phyloP scores from a whole-genome alignment of 1,140 invertebrate genomes.

The Phenacoccus solenopsis region DNA sequence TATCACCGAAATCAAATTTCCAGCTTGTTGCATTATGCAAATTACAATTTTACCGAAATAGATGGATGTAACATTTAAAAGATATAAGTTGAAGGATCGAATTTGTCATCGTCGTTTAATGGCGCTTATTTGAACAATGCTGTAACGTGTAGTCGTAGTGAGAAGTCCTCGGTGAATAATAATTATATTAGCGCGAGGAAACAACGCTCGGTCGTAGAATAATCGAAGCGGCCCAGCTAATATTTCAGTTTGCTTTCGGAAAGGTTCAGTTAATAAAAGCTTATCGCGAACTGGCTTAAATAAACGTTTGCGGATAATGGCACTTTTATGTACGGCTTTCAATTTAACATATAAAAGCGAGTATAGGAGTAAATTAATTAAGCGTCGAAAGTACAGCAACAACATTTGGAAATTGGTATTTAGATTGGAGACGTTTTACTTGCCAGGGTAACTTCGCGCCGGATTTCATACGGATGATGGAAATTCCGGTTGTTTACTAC shows the following conservation, averaged over 20 bases:
- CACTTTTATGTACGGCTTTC: neutral
- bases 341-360: neutral
- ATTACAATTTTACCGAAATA: neutral
- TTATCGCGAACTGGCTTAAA: neutral
- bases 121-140: neutral
- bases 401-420: no score
- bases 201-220: neutral
- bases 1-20: no score
- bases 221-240: neutral
- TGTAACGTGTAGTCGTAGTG: neutral
- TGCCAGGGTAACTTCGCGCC: no score
- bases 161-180: neutral
- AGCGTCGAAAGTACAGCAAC: neutral
- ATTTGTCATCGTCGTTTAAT: conserved; percentile 2
- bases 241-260: neutral
- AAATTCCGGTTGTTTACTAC: no score
- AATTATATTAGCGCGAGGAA: neutral
- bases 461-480: neutral
- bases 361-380: neutral
- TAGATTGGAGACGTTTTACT: no score
- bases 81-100: neutral
- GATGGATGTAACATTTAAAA: neutral
- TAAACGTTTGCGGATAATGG: neutral
- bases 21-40: neutral
- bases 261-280: neutral